These are phyloP conservation scores for Sialis lutaria DNA, from an alignment of 2,888 invertebrate genomes.

Conservation along the genomic window DNA sequence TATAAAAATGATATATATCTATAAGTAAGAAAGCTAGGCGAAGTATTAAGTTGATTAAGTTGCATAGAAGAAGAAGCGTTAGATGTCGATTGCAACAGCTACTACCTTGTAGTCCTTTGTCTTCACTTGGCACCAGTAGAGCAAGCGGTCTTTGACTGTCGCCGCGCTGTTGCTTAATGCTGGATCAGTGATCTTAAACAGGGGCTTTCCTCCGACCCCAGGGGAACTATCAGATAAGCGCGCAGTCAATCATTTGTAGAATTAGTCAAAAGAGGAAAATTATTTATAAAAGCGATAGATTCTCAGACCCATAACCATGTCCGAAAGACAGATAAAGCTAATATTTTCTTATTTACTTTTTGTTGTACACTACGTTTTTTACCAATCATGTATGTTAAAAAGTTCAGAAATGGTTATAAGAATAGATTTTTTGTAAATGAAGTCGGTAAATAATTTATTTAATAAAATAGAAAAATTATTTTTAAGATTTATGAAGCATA, in stretches of 20 bases:
- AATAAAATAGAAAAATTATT: no score
- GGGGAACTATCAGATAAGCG: slow-evolving; percentile 41
- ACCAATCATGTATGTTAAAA: no score
- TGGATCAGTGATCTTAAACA: slow-evolving; percentile 84
- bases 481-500: no score
- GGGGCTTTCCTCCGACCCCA: slow-evolving; percentile 48
- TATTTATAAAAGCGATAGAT: not conserved
- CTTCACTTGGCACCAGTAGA: slow-evolving; percentile 95
- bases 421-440: no score
- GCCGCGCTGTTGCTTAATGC: slow-evolving; percentile 79
- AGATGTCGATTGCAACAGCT: slow-evolving; percentile 2
- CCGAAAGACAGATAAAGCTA: not conserved
- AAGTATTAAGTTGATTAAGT: not conserved
- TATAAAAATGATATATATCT: slow-evolving; percentile 9
- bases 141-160: slow-evolving; percentile 90
- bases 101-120: slow-evolving; percentile 92
- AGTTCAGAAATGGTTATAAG: no score
- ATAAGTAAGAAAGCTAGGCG: slow-evolving; percentile 1
- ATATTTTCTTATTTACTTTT: not conserved
- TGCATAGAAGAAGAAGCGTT: not conserved
- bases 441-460: no score
- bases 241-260: slow-evolving; percentile 4
- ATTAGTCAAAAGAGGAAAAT: not conserved
- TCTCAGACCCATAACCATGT: not conserved
- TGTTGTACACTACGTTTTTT: no score